Conservation (phyloP, 2,888 invertebrate genomes). For the Microctonus hyperodae region DNA sequence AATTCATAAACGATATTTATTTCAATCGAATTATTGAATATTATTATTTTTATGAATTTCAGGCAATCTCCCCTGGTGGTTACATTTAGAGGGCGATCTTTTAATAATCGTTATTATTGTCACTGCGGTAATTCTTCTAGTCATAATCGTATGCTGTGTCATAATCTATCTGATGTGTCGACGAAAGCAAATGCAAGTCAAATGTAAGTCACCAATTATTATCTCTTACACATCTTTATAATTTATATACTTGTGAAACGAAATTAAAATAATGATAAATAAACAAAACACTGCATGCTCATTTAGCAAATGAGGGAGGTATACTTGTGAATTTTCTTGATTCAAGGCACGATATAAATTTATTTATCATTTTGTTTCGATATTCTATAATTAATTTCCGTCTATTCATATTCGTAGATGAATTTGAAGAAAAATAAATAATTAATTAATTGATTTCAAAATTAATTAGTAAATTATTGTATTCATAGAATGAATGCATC, state of each 20-base stretch:
- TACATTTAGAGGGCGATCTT: constrained; percentile 78
- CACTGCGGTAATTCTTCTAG: constrained; percentile 72
- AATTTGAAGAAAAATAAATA: not conserved
- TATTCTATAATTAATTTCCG: not conserved
- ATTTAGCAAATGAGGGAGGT: not conserved
- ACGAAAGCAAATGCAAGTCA: constrained; percentile 79
- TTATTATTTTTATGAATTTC: constrained; percentile 42
- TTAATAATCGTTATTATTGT: constrained; percentile 77
- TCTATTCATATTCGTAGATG: not conserved
- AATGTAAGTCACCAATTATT: constrained; percentile 73
- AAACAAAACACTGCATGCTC: not conserved
- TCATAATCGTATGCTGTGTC: constrained; percentile 82
- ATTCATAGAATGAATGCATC: no score
- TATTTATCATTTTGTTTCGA: not conserved
- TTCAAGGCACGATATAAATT: not conserved
- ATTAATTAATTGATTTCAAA: no score
- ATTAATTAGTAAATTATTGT: no score
- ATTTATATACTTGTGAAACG: not conserved
- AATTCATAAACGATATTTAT: not conserved
- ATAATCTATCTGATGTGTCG: constrained; percentile 87
- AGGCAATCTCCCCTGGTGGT: constrained; percentile 86
- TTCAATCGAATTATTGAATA: not conserved
- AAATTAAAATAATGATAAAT: not conserved
- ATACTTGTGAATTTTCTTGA: not conserved
- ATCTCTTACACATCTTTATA: constrained; percentile 8